These are phyloP conservation scores for Pseudomyrmex dendroicus DNA, from an alignment of 1,140 invertebrate genomes.

Conservation along the genomic window DNA sequence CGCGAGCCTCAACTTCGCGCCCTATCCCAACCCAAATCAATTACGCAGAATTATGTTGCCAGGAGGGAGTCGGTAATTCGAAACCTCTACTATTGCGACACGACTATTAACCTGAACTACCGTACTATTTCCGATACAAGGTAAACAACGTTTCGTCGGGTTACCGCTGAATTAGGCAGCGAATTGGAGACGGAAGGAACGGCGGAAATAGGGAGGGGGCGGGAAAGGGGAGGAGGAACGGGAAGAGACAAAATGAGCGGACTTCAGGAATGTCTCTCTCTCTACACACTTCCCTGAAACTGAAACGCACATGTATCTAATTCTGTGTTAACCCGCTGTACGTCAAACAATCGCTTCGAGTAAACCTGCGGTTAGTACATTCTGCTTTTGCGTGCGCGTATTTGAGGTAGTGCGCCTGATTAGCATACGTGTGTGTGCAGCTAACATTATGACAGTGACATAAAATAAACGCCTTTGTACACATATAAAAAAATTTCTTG, in stretches of 20 bases:
- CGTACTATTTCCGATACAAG: slow-evolving; percentile 32
- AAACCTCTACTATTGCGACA: neutral
- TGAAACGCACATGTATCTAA: slow-evolving; percentile 62
- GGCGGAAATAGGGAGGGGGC: neutral
- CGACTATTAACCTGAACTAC: neutral
- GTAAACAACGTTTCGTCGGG: slow-evolving; percentile 34
- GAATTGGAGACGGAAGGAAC: slow-evolving; percentile 11
- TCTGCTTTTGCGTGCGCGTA: neutral
- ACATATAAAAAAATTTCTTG: neutral
- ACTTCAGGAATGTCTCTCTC: slow-evolving; percentile 56
- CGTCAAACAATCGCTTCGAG: slow-evolving; percentile 65
- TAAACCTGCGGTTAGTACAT: slow-evolving; percentile 20
- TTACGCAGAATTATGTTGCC: slow-evolving; percentile 51
- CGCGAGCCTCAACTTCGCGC: slow-evolving; percentile 20
- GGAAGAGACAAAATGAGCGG: slow-evolving; percentile 18
- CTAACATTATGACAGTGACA: neutral
- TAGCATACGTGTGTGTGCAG: neutral
- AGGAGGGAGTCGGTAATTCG: slow-evolving; percentile 33
- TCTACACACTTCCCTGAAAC: slow-evolving; percentile 42
- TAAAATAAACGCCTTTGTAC: neutral
- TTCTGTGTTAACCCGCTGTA: slow-evolving; percentile 63
- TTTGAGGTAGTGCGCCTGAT: no score
- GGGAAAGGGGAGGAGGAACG: neutral
- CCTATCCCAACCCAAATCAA: slow-evolving; percentile 39
- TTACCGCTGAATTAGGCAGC: slow-evolving; percentile 44